Conservation (phyloP, 2,888 invertebrate genomes). For the Philaethria dido region DNA sequence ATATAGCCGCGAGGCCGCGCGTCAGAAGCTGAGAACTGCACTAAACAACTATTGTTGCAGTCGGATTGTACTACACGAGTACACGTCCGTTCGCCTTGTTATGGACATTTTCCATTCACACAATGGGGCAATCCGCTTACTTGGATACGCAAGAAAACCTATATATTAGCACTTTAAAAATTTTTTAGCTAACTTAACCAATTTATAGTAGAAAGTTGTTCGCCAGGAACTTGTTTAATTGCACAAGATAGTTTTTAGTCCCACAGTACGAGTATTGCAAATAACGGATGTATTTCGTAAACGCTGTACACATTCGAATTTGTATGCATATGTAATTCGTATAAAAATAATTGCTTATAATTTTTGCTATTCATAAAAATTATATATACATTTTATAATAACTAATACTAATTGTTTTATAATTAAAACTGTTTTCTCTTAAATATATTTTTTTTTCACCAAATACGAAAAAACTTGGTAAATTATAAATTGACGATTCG, state of each 20-base stretch:
- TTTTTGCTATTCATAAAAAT: not conserved
- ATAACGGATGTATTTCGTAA: constrained; percentile 40
- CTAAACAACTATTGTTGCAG: constrained; percentile 82
- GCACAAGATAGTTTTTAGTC: constrained; percentile 33
- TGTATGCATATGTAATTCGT: constrained; percentile 1
- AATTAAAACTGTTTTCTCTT: too few relatives aligned
- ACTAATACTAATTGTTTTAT: too few relatives aligned
- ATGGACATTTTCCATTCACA: constrained; percentile 79
- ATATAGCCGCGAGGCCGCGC: constrained; percentile 61
- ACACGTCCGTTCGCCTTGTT: constrained; percentile 72
- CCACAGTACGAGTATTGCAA: constrained; percentile 28
- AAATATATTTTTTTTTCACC: too few relatives aligned
- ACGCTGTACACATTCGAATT: constrained; percentile 21
- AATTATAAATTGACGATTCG: too few relatives aligned
- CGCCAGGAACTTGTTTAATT: constrained; percentile 22
- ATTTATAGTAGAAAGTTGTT: constrained; percentile 17
- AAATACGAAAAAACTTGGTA: too few relatives aligned
- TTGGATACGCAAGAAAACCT: constrained; percentile 47
- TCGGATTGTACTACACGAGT: constrained; percentile 72
- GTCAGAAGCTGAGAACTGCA: constrained; percentile 78
- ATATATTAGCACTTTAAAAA: constrained; percentile 10
- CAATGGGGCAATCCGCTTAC: constrained; percentile 67
- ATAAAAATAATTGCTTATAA: not conserved
- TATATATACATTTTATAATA: not conserved
- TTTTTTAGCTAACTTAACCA: not conserved